Evolutionary conservation across 2,797 vertebrate genomes (phyloP), one percentile per base, ranked within the genome.

Genomic region (Amblyopsis hoosieri): DNA sequence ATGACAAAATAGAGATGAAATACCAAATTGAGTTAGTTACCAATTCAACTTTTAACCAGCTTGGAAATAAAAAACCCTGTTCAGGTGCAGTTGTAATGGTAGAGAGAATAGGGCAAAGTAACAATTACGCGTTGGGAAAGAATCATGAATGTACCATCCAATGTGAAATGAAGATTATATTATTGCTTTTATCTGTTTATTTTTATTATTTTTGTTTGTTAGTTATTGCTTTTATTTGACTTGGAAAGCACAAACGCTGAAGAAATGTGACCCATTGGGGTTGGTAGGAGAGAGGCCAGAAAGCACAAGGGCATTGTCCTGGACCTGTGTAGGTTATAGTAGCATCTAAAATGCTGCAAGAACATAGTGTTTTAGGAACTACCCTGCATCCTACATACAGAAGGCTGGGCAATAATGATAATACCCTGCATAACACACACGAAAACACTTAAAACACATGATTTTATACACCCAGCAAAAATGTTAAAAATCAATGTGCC

Each of bases 71-170:
- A 14, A 52, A 6, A 5, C 19, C 7, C 19, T 7, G 14, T 7
- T 9, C 14, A 52, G 14, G 4, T 23, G 14, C 14, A 3, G 54
- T 57, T 45, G 6, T 55, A 1, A 63, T 12, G 4, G 4, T 15
- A 42, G 12, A 33, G 46, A 13, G 33, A 45, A 12, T 15, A 15
- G 2, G 12, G 5, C 12, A 12, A 51, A 15, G 14, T 14, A 8
- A 51, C 19, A 56, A 49, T 52, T 50, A 12, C 15, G 13, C 58
- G 60, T 66, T 65, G 69, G 69, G 71, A 62, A 72, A 46, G 51
- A 73, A 53, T 49, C 14, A 54, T 91, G 91, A 92, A 92, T 93
- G 91, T 92, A 91, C 85, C 83, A 82, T 82, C 88, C 71, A 92
- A 92, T 91, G 91, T 93, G 91, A 93, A 91, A 79, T 82, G 73